Percentiles rank a stretch among this genome's conserved stretches.
phyloP scores from a whole-genome alignment of 2,797 vertebrate genomes.

The Sebastes aleutianus region DNA sequence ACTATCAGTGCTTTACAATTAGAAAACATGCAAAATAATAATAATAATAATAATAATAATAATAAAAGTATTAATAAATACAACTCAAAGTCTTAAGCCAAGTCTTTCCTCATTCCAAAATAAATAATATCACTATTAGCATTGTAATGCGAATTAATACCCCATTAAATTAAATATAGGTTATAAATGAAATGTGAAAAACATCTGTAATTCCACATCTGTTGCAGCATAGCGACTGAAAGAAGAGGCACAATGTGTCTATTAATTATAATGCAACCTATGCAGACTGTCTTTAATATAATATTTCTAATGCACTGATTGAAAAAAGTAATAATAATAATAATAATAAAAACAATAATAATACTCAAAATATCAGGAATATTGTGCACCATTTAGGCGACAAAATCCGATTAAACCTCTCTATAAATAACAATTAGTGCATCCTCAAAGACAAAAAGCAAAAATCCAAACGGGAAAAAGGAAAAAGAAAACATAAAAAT shows the following conservation, averaged over 20 bases:
- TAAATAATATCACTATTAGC: background rate
- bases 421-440: background rate
- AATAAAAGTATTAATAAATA: background rate
- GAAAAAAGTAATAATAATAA: background rate
- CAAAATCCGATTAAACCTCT: background rate
- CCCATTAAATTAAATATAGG: background rate
- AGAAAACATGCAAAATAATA: background rate
- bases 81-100: background rate
- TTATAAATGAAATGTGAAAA: background rate
- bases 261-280: background rate
- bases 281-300: background rate
- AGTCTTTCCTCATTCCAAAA: background rate
- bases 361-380: background rate
- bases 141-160: background rate
- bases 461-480: background rate
- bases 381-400: background rate
- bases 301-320: background rate
- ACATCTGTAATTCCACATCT: constrained; percentile 27
- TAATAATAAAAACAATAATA: background rate
- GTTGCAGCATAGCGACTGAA: background rate
- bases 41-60: background rate
- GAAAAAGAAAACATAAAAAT: background rate
- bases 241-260: background rate
- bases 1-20: background rate
- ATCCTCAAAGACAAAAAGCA: background rate